Base-by-base conservation (phyloP, 53 echinoderm and acorn worm genomes). In the Patiria pectinifera region DNA sequence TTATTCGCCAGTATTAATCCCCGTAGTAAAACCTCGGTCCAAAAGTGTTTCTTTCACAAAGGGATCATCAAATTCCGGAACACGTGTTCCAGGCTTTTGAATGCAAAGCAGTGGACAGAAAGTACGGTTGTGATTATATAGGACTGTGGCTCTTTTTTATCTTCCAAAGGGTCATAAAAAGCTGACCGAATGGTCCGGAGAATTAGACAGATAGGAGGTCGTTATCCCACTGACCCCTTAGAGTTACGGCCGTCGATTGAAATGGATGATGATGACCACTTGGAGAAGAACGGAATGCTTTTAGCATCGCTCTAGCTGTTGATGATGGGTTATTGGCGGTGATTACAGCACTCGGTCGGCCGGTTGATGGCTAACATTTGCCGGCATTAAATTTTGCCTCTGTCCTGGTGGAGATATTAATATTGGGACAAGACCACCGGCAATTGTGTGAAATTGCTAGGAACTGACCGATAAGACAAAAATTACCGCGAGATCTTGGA, bases 181-280 rank as follows among this genome's bases (percentile, higher is more conserved):
- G 22, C 10, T 85, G 85, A 85, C 85, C 70, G 71, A 86, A 23
- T 75, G 86, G 22, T 25, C 23, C 44, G 6, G 9, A 72, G 86
- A 58, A 49, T 35, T 35, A 75, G 86, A 86, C 25, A 53, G 48
- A 48, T 45, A 45, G 22, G 66, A 14, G 16, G 69, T 45, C 85
- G 49, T 74, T 12, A 86, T 0, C 79, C 79, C 16, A 78, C 12
- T 78, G 79, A 78, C 79, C 76, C 76, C 46, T 77, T 3, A 47
- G 15, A 16, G 79, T 46, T 78, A 45, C 21, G 76, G 25, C 76
- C 45, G 22, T 44, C 35, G 46, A 78, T 18, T 45, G 79, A 47
- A 78, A 78, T 16, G 47, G 79, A 78, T 78, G 79, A 78, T 35
- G 35, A 53, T 53, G 53, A 53, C 79, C 79, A 45, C 79, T 78